These are phyloP conservation scores for Onychorhynchus coronatus DNA, from an alignment of 2,113 vertebrate species.

Conservation along the genomic window DNA sequence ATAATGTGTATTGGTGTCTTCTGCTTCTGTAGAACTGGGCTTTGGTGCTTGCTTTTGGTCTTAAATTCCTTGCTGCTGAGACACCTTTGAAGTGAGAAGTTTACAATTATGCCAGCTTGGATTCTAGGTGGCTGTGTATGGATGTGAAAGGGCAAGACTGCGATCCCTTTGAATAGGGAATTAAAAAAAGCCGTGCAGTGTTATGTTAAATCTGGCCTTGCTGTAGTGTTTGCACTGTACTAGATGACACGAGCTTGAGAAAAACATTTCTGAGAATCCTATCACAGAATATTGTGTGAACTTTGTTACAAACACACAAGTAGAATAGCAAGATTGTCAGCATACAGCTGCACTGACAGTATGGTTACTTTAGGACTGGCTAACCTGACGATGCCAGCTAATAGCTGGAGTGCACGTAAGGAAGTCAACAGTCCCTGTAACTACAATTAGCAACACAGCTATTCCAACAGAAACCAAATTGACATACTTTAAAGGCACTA, in stretches of 20 bases:
- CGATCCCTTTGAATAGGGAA: not conserved
- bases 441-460: not conserved
- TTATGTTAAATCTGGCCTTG: not conserved
- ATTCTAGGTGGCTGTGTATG: not conserved
- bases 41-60: not conserved
- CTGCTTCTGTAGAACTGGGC: not conserved
- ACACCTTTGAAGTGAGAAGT: not conserved
- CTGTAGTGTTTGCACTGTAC: not conserved
- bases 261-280: not conserved
- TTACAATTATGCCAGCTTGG: not conserved
- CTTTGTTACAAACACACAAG: not conserved
- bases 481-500: not conserved
- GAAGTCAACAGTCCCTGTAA: rapidly evolving
- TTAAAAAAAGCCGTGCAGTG: not conserved
- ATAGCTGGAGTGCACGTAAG: not conserved
- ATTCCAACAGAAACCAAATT: not conserved
- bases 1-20: not conserved
- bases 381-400: not conserved
- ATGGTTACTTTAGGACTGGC: not conserved
- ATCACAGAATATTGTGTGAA: not conserved
- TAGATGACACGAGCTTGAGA: not conserved
- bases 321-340: not conserved
- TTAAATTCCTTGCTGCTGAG: not conserved
- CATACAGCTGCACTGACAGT: not conserved
- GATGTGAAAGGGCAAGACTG: not conserved